Base-by-base conservation (phyloP, 2,797 vertebrate species). In the Parotocinclus haroldoi region DNA sequence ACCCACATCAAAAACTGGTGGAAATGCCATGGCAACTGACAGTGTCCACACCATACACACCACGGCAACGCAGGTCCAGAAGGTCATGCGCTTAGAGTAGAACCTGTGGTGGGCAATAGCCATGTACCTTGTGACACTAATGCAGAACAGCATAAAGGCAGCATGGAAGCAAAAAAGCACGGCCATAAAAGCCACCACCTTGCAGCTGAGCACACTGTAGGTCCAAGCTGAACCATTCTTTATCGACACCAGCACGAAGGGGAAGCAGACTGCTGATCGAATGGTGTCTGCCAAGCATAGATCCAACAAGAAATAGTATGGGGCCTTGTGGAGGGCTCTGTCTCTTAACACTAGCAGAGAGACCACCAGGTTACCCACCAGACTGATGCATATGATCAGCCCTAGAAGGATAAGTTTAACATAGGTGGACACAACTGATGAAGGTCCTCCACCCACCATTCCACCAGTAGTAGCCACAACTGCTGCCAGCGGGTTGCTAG, bases 21-120 rank as follows among this genome's bases (percentile, higher is more conserved):
- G 93, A 80, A 95, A 95, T 18, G 93, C 93, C 93, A 95, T 95
- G 18, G 93, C 93, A 63, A 95, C 92, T 4, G 93, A 95, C 69
- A 95, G 84, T 7, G 93, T 94, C 93, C 93, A 94, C 73, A 93
- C 93, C 92, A 94, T 94, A 85, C 93, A 94, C 78, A 94, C 92
- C 78, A 94, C 91, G 0, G 93, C 93, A 66, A 93, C 89, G 18
- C 93, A 93, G 52, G 93, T 94, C 93, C 93, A 95, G 79, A 95
- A 92, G 57, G 93, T 95, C 93, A 95, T 93, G 80, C 93, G 91
- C 79, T 95, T 95, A 14, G 92, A 91, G 64, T 95, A 95, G 81
- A 95, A 95, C 79, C 93, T 91, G 81, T 95, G 93, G 87, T 95
- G 93, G 66, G 93, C 93, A 13, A 95, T 92, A 77, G 93, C 93